Base-by-base conservation (phyloP, 1,140 invertebrate species). In the Euwallacea fornicatus region DNA sequence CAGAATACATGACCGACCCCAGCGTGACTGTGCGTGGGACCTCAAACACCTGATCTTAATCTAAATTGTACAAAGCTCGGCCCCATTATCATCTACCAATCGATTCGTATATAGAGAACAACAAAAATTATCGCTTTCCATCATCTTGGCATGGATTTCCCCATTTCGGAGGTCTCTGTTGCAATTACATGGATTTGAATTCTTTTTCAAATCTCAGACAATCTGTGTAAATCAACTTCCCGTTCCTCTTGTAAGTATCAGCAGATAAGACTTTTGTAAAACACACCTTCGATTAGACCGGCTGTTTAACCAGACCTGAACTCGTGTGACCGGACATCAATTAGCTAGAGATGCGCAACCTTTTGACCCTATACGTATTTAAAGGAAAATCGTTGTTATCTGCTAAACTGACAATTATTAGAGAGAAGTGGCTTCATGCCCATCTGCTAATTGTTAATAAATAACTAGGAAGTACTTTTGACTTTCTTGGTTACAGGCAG, bases 41-140 rank as follows among this genome's bases (percentile, higher is more conserved):
- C 65, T 13, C 7, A 66, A 58, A 66, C 65, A 66, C 54, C 55
- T 56, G 65, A 66, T 66, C 21, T 43, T 66, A 66, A 66, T 66
- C 65, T 66, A 66, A 66, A 66, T 66, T 66, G 65, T 58, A 66
- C 43, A 66, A 65, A 65, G 63, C 15, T 54, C 63, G 9, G 21
- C 53, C 50, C 63, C 65, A 66, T 58, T 56, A 66, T 66, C 16
- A 66, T 58, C 65, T 43, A 13, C 13, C 21, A 66, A 66, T 43
- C 53, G 42, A 56, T 42, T n/a, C 43, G 21, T 13, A 58, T 66
- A 53, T 21, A 13, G 16, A 61, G n/a, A 58, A 58, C 21, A 58
- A 42, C 47, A 55, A 65, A 65, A 10, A 63, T 63, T 16, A 58
- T 58, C 55, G 59, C 46, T 10, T 11, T 50, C 13, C 9, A 33